These are phyloP conservation scores for Rhodophaea formosa DNA, from an alignment of 2,888 invertebrate genomes.

Conservation along the genomic window DNA sequence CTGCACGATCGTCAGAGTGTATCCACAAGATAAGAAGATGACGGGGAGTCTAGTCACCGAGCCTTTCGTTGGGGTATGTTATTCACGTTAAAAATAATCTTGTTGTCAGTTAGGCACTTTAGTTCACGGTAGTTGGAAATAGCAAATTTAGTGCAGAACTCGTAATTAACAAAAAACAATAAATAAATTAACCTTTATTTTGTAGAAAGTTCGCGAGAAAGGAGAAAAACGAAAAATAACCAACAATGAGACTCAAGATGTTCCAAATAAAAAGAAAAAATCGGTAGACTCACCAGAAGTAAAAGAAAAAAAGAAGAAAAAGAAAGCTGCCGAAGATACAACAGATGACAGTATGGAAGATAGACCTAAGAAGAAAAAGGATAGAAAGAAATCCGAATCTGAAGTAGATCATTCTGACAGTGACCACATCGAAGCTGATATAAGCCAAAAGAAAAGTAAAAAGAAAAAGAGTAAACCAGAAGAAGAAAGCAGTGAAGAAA, in stretches of 20 bases:
- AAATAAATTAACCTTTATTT: conserved; percentile 15
- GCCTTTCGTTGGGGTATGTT: conserved; percentile 57
- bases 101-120: no score
- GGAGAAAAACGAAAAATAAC: conserved; percentile 39
- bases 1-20: conserved; percentile 66
- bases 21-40: conserved; percentile 59
- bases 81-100: not conserved
- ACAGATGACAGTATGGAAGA: conserved; percentile 22
- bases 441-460: conserved; percentile 25
- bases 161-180: no score
- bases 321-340: conserved; percentile 21
- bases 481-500: conserved; percentile 23
- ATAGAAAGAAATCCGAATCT: conserved; percentile 21
- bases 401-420: conserved; percentile 10
- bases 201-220: conserved; percentile 42
- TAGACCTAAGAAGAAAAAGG: conserved; percentile 21
- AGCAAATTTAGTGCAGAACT: no score
- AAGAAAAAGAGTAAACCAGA: conserved; percentile 28
- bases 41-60: conserved; percentile 61
- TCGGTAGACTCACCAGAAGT: conserved; percentile 24
- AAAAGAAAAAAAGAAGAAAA: conserved; percentile 28
- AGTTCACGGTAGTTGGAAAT: no score
- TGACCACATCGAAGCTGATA: conserved; percentile 20
- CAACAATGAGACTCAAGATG: conserved; percentile 20
- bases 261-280: conserved; percentile 32